Evolutionary conservation across 2,797 vertebrate species (phyloP).

Genomic region (Hypotaenidia philippensis): DNA sequence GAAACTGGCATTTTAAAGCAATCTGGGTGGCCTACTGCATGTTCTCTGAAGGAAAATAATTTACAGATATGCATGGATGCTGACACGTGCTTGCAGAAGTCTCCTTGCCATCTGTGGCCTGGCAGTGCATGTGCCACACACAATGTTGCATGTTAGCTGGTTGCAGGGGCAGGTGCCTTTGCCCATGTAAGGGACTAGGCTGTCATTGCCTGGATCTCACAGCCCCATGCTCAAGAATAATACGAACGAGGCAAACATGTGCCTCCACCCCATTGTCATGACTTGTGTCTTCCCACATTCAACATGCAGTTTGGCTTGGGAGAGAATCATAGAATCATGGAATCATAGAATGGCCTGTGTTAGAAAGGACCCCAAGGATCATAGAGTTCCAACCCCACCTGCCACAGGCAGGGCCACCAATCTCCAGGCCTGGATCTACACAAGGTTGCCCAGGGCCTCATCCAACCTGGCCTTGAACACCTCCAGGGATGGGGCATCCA

Average conservation of each 20-base stretch:
- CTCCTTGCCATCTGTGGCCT: background rate
- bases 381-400: no score
- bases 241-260: rapidly evolving
- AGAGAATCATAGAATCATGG: background rate
- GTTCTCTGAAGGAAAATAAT: background rate
- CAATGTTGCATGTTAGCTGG: rapidly evolving
- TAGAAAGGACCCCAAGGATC: no score
- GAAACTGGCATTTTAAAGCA: background rate
- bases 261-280: background rate
- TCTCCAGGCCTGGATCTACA: no score
- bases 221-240: background rate
- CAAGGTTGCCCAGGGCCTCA: no score
- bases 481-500: no score
- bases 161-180: background rate
- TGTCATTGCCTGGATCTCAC: background rate
- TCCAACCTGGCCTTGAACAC: no score
- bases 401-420: no score
- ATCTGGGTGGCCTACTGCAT: background rate
- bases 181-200: rapidly evolving
- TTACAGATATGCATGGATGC: background rate
- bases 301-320: background rate
- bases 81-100: background rate
- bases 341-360: no score
- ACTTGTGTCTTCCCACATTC: background rate
- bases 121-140: background rate